Evolutionary conservation across 2,113 vertebrate genomes (phyloP).

Genomic region (Eidolon helvum): DNA sequence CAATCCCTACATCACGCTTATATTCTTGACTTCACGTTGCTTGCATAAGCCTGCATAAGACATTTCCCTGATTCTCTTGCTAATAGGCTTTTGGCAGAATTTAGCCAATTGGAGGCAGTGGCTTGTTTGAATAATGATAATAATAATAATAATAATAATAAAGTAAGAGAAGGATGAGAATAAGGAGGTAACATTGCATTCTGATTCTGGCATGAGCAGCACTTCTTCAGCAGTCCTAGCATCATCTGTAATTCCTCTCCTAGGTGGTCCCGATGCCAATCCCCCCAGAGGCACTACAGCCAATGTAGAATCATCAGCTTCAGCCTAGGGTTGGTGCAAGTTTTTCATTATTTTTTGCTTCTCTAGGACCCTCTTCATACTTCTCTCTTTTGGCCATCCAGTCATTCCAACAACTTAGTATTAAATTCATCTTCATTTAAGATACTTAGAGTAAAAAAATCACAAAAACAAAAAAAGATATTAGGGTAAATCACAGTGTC

Average conservation of each 20-base stretch:
- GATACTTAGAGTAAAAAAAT: no score
- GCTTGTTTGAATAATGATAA: background rate
- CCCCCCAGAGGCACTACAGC: background rate
- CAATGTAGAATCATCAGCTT: background rate
- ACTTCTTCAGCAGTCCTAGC: background rate
- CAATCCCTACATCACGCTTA: background rate
- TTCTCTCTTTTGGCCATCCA: no score
- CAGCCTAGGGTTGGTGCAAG: background rate
- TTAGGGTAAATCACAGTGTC: background rate
- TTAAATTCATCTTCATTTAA: background rate
- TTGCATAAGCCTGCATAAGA: background rate
- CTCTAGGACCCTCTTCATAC: background rate
- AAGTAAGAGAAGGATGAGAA: background rate
- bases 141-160: background rate
- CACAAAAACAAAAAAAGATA: background rate
- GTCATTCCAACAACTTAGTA: background rate
- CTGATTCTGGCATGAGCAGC: background rate
- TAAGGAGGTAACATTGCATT: background rate
- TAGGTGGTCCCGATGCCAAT: no score
- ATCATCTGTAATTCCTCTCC: background rate
- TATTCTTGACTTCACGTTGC: background rate
- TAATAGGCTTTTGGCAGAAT: background rate
- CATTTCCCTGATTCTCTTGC: background rate
- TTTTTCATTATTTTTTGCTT: background rate
- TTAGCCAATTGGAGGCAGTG: background rate